Percentiles rank a stretch among this genome's conserved stretches.
Evolutionary conservation across 2,797 vertebrate species (phyloP).

Genomic region (Tragelaphus oryx): DNA sequence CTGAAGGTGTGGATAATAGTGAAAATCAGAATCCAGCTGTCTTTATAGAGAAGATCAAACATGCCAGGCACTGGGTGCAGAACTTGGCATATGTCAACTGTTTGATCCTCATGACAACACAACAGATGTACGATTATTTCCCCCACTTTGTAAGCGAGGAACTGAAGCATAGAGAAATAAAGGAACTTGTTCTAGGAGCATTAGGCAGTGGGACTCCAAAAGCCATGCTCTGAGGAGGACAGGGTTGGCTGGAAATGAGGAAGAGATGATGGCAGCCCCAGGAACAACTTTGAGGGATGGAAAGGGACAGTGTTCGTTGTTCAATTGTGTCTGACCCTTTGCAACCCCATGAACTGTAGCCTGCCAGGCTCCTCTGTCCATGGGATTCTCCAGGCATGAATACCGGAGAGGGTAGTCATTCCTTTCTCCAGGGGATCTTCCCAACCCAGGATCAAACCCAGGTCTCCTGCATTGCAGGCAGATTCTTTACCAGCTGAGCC

Average conservation of each 20-base stretch:
- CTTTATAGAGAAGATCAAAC: not conserved
- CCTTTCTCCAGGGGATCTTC: not conserved
- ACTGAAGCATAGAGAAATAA: not conserved
- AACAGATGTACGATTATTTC: not conserved
- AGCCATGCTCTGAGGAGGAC: not conserved
- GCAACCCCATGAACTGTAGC: not conserved
- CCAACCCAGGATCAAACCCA: not conserved
- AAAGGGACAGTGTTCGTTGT: not conserved
- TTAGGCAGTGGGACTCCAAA: not conserved
- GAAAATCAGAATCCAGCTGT: not conserved
- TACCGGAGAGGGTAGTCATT: not conserved
- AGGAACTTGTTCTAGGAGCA: not conserved
- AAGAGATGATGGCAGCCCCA: not conserved
- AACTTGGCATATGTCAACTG: not conserved
- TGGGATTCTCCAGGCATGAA: not conserved
- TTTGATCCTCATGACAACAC: not conserved
- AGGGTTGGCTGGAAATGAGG: not conserved
- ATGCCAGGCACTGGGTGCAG: not conserved
- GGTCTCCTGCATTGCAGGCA: not conserved
- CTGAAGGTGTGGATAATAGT: not conserved
- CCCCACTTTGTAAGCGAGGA: not conserved
- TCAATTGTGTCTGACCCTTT: not conserved
- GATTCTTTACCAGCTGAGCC: not conserved
- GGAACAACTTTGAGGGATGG: not conserved
- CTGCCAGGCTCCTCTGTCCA: not conserved